Percentiles rank a stretch among this genome's conserved stretches.
These are phyloP conservation scores for Anguilla pacifica DNA, from an alignment of 2,797 vertebrate genomes.

Conservation along the genomic window DNA sequence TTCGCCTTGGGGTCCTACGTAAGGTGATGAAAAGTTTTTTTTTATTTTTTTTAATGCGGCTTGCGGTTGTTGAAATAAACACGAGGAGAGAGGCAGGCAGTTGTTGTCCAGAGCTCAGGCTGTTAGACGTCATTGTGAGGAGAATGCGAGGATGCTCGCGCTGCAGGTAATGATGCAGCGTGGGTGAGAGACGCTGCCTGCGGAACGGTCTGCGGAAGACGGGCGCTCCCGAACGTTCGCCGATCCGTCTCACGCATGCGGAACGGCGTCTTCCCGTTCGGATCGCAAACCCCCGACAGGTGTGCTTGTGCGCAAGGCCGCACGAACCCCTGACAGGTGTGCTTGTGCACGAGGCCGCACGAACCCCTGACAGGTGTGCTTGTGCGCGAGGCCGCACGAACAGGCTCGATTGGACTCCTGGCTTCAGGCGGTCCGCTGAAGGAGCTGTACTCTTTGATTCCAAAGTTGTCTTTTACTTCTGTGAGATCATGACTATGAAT, in stretches of 20 bases:
- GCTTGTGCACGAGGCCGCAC: no score
- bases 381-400: background rate
- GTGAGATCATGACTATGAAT: background rate
- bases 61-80: conserved; percentile 32
- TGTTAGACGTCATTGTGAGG: background rate
- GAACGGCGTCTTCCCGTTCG: background rate
- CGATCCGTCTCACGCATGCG: background rate
- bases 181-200: background rate
- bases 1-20: conserved; percentile 67
- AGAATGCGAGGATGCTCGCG: background rate
- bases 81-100: conserved; percentile 42
- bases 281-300: background rate
- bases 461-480: background rate
- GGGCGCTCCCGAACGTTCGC: no score
- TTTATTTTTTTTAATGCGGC: conserved; percentile 30
- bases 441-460: background rate
- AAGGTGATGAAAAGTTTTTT: conserved; percentile 63
- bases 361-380: background rate
- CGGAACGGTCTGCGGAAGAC: background rate
- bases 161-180: background rate
- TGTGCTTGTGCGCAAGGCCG: background rate
- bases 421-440: background rate
- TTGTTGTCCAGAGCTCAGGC: conserved; percentile 1
- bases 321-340: no score
- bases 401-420: background rate